Percentiles rank a stretch among this genome's conserved stretches.
These are phyloP conservation scores for Sebastolobus alascanus DNA, from an alignment of 2,797 vertebrate genomes.

Conservation along the genomic window DNA sequence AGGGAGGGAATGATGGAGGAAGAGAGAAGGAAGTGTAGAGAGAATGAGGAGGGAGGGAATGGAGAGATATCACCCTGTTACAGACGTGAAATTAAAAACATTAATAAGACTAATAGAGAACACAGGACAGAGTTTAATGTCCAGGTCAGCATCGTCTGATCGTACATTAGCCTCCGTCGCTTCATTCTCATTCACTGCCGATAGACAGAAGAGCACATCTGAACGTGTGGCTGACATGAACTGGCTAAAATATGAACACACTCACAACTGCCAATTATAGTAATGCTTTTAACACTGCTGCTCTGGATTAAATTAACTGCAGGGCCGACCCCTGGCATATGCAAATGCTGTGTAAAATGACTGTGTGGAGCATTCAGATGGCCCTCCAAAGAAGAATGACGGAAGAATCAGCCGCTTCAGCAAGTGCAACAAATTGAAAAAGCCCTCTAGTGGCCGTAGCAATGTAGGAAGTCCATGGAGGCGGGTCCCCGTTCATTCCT, in stretches of 20 bases:
- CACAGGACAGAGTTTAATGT: conserved; percentile 70
- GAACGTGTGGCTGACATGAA: conserved; percentile 71
- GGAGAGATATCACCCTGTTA: conserved; percentile 57
- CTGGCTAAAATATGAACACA: conserved; percentile 82
- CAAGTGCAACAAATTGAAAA: neutral
- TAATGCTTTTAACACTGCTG: conserved; percentile 84
- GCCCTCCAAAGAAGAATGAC: neutral
- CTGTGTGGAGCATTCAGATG: neutral
- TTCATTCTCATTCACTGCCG: conserved; percentile 65
- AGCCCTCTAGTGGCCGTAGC: neutral
- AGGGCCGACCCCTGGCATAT: conserved; percentile 40
- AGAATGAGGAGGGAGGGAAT: conserved; percentile 1
- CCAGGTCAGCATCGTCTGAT: conserved; percentile 64
- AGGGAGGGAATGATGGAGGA: conserved; percentile 15
- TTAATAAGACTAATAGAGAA: conserved; percentile 76
- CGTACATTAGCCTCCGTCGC: conserved; percentile 74
- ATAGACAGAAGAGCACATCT: neutral
- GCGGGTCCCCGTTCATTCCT: too few relatives aligned
- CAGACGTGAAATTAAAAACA: conserved; percentile 64
- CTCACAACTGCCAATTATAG: conserved; percentile 86
- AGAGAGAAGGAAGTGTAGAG: neutral
- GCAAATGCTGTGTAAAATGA: conserved; percentile 33
- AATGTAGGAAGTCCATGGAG: neutral
- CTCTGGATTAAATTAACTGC: conserved; percentile 61
- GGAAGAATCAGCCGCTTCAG: neutral